A percentile compares a stretch with the other conserved stretches of the same genome.
These are phyloP conservation scores for Platycheirus rosarum DNA, from an alignment of 2,888 invertebrate species.

Conservation along the genomic window DNA sequence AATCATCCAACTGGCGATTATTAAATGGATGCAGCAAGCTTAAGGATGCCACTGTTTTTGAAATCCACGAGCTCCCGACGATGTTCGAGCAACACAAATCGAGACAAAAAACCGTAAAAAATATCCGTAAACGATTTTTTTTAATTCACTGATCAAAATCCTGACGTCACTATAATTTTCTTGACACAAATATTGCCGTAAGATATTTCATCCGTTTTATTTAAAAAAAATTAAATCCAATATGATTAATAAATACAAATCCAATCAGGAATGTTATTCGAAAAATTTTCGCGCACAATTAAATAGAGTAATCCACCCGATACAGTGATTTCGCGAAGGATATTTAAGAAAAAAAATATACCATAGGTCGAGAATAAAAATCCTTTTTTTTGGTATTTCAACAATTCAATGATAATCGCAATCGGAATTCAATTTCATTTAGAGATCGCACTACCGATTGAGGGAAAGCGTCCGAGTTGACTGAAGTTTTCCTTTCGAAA, in stretches of 20 bases:
- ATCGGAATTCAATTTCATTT: constrained; percentile 13
- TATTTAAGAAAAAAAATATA: too few relatives aligned
- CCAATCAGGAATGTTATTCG: background rate
- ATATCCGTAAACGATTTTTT: background rate
- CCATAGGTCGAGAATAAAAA: too few relatives aligned
- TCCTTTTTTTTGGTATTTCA: constrained; percentile 5
- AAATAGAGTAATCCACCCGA: background rate
- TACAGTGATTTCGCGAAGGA: too few relatives aligned
- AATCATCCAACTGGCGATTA: constrained; percentile 12
- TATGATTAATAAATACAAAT: background rate
- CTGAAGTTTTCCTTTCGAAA: constrained; percentile 63
- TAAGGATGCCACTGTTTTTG: background rate
- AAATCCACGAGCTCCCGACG: background rate
- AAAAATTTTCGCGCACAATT: background rate
- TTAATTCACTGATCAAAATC: background rate
- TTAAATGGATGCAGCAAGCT: background rate
- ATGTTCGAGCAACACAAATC: too few relatives aligned
- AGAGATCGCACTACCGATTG: constrained; percentile 61
- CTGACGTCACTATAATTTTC: too few relatives aligned
- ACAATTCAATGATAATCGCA: constrained; percentile 7
- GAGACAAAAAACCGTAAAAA: background rate
- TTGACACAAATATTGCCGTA: too few relatives aligned
- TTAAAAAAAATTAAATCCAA: background rate
- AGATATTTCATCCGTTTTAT: too few relatives aligned
- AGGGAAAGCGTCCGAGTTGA: constrained; percentile 71